phyloP scores from a whole-genome alignment of 2,113 vertebrate species.

The Tretioscincus oriximinensis region DNA sequence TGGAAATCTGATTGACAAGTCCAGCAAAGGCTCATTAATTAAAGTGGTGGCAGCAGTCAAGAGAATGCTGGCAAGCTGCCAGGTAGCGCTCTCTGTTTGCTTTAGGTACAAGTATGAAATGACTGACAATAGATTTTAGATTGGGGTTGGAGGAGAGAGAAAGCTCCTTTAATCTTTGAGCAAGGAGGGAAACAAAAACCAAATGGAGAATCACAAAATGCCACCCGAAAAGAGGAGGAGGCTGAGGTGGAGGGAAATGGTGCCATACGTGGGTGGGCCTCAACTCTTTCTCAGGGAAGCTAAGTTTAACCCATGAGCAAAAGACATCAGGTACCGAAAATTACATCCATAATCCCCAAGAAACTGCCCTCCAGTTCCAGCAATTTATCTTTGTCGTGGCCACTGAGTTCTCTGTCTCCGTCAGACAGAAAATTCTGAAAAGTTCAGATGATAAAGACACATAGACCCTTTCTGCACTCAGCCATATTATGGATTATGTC shows the following conservation, averaged over 20 bases:
- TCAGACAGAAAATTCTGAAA: no score
- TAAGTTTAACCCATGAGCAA: neutral
- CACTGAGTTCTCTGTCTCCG: no score
- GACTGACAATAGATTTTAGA: slow-evolving; percentile 36
- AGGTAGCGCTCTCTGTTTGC: slow-evolving; percentile 30
- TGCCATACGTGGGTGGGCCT: neutral
- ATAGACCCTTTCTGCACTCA: no score
- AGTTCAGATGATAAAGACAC: no score
- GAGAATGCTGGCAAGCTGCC: slow-evolving; percentile 24
- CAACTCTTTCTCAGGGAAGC: neutral
- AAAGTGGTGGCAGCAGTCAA: slow-evolving; percentile 35
- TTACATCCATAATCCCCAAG: neutral
- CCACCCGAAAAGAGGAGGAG: neutral
- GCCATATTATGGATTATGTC: no score
- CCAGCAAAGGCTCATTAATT: slow-evolving; percentile 38
- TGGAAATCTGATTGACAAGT: slow-evolving; percentile 37
- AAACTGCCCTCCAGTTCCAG: neutral
- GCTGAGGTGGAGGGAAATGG: neutral
- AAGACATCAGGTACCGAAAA: neutral
- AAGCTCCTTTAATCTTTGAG: slow-evolving; percentile 14
- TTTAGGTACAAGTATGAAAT: slow-evolving; percentile 35
- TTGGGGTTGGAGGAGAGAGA: neutral
- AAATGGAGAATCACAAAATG: slow-evolving; percentile 19
- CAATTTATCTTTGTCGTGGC: neutral
- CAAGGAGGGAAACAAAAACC: slow-evolving; percentile 10